Percentiles rank a stretch among this genome's conserved stretches.
Evolutionary conservation across 64 coral and sea anemone genomes (phyloP).

Genomic region (Actinia tenebrosa): DNA sequence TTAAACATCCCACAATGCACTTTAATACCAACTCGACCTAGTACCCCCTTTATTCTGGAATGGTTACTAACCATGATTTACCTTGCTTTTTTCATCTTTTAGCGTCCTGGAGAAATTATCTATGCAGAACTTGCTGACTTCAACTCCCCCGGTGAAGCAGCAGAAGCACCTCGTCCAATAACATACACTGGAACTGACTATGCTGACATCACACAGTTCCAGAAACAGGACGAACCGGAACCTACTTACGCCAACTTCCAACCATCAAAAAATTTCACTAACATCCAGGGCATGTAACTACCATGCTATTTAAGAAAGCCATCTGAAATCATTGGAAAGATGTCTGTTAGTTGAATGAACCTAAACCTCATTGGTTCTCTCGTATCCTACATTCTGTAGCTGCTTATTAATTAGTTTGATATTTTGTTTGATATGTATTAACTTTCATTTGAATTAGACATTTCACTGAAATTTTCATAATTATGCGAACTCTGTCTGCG

Average conservation of each 20-base stretch:
- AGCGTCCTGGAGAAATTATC: slow-evolving; percentile 30
- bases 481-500: too few species aligned
- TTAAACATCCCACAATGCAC: too few species aligned
- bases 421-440: too few species aligned
- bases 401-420: too few species aligned
- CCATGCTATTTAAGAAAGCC: background rate
- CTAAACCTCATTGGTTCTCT: too few species aligned
- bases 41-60: too few species aligned
- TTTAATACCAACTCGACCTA: too few species aligned
- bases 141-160: background rate
- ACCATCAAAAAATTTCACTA: background rate
- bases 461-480: too few species aligned
- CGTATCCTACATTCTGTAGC: too few species aligned
- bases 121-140: slow-evolving; percentile 50
- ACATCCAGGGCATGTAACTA: background rate
- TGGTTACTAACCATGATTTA: background rate
- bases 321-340: too few species aligned
- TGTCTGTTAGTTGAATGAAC: too few species aligned
- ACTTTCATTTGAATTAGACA: too few species aligned
- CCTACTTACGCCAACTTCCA: slow-evolving; percentile 10
- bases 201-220: slow-evolving; percentile 39
- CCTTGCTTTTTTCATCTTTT: background rate
- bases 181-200: slow-evolving; percentile 33
- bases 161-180: background rate
- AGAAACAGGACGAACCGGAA: slow-evolving; percentile 6